A percentile compares a stretch with the other conserved stretches of the same genome.
Conservation (phyloP, 2,113 vertebrate species). For the Xiphophorus hellerii region DNA sequence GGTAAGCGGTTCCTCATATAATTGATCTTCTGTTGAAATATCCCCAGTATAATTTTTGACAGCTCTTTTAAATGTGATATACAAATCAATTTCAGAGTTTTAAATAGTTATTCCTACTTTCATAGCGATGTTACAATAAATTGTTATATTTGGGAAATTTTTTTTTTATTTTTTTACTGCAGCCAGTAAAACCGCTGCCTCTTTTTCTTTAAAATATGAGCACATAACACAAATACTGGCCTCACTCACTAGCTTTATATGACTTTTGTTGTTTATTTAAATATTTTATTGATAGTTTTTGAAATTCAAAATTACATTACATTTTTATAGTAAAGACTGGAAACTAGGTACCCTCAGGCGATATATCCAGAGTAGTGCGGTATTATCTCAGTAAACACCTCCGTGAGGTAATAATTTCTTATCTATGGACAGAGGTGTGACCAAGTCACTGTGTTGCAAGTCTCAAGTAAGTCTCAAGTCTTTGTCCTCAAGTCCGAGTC, state of each 20-base stretch:
- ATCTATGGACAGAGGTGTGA: too few relatives aligned
- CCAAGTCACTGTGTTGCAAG: too few relatives aligned
- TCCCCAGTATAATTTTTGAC: too few relatives aligned
- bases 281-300: background rate
- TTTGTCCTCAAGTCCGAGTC: too few relatives aligned
- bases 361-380: background rate
- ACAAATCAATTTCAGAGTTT: too few relatives aligned
- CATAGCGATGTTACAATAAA: too few relatives aligned
- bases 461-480: too few relatives aligned
- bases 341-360: background rate
- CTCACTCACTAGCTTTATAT: background rate
- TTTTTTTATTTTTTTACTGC: too few relatives aligned
- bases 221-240: background rate
- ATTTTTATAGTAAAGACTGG: background rate
- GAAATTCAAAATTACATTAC: background rate
- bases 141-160: too few relatives aligned
- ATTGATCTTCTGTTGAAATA: background rate
- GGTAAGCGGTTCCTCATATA: background rate
- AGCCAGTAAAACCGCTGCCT: background rate
- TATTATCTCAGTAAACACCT: background rate
- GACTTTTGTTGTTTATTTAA: background rate
- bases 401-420: background rate
- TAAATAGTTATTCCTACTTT: too few relatives aligned
- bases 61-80: too few relatives aligned
- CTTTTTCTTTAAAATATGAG: background rate